These are phyloP conservation scores for Drosophila willistoni DNA, from an alignment of 1,140 invertebrate species.

Conservation along the genomic window DNA sequence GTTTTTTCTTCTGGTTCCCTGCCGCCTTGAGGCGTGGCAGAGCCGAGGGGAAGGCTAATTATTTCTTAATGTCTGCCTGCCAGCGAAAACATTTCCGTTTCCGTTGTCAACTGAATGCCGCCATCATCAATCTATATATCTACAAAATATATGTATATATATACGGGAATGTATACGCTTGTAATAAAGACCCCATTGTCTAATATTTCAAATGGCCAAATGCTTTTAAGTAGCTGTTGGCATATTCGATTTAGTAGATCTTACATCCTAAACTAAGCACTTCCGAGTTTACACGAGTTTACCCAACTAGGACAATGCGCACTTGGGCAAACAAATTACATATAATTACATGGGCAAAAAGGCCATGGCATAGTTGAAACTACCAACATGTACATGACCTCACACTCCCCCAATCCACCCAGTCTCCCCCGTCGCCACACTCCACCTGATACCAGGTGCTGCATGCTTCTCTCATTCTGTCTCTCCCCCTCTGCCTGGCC, in stretches of 20 bases:
- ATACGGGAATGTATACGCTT: not conserved
- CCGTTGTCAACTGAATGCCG: conserved; percentile 53
- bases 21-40: not conserved
- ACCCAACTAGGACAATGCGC: conserved; percentile 45
- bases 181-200: not conserved
- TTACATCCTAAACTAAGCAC: conserved; percentile 61
- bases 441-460: too few species aligned
- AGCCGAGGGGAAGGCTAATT: conserved; percentile 50
- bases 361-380: conserved; percentile 51
- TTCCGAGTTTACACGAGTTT: conserved; percentile 38
- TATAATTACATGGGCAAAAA: conserved; percentile 63
- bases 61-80: conserved; percentile 66
- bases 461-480: not conserved
- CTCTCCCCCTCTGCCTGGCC: not conserved
- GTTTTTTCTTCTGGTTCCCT: conserved; percentile 22
- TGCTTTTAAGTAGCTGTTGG: conserved; percentile 57
- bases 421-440: not conserved
- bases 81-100: conserved; percentile 65
- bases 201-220: conserved; percentile 46
- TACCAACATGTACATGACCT: conserved; percentile 19
- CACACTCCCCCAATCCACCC: not conserved
- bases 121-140: conserved; percentile 74
- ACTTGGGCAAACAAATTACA: conserved; percentile 77
- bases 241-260: conserved; percentile 56
- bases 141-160: conserved; percentile 42